A percentile compares a stretch with the other conserved stretches of the same genome.
These are phyloP conservation scores for Semnopithecus entellus DNA, from an alignment of 2,113 vertebrate species.

Conservation along the genomic window DNA sequence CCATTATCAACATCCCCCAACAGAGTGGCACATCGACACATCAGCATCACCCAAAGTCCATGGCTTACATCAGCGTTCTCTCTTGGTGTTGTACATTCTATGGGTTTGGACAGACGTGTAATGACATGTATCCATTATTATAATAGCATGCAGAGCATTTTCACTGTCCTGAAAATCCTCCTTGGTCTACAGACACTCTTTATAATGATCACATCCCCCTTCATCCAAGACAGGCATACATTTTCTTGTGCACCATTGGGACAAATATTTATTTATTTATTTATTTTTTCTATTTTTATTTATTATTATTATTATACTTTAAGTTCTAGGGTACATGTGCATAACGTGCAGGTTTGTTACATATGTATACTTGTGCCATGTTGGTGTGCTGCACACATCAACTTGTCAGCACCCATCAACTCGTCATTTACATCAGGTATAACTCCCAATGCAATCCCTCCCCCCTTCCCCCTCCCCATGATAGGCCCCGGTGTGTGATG, in stretches of 20 bases:
- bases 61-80: not conserved
- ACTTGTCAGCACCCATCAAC: too few species aligned
- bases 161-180: not conserved
- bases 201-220: not conserved
- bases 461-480: too few species aligned
- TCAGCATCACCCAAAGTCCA: not conserved
- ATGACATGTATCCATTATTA: not conserved
- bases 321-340: too few species aligned
- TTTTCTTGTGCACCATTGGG: not conserved
- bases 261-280: not conserved
- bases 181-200: not conserved
- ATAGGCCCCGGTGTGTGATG: too few species aligned
- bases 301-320: too few species aligned
- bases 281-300: not conserved
- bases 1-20: not conserved
- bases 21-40: not conserved
- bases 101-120: not conserved
- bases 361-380: too few species aligned
- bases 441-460: too few species aligned
- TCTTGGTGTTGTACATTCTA: not conserved
- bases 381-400: too few species aligned
- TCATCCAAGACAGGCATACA: not conserved
- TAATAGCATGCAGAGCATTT: not conserved
- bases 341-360: too few species aligned
- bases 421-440: too few species aligned